Evolutionary conservation across 1,140 invertebrate species (phyloP).

Genomic region (Magallana gigas): DNA sequence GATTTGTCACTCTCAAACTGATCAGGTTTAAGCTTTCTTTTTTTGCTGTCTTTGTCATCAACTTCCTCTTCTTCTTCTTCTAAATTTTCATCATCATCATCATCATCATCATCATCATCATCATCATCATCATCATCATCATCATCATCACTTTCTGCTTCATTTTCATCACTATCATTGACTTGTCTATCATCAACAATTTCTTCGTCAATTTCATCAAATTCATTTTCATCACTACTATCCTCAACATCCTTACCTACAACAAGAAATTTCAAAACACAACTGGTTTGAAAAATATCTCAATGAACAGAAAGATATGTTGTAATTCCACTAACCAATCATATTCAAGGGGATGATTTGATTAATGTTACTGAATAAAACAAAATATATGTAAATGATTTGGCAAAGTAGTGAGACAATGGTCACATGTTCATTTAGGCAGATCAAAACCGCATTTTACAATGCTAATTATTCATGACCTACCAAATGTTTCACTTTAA

Average conservation of each 20-base stretch:
- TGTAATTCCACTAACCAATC: too few relatives aligned
- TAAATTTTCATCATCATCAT: background rate
- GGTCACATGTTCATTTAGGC: too few relatives aligned
- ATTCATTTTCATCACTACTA: constrained; percentile 24
- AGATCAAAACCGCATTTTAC: too few relatives aligned
- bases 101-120: constrained; percentile 80
- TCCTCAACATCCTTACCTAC: background rate
- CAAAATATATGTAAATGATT: too few relatives aligned
- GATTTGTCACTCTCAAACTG: background rate
- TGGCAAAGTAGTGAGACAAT: too few relatives aligned
- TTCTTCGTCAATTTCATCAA: constrained; percentile 32
- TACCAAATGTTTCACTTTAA: too few relatives aligned
- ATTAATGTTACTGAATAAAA: too few relatives aligned
- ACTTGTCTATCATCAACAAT: constrained; percentile 49
- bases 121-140: constrained; percentile 59
- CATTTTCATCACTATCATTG: constrained; percentile 81
- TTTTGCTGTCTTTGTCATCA: background rate
- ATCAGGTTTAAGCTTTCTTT: background rate
- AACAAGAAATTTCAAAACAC: too few relatives aligned
- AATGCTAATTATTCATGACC: too few relatives aligned
- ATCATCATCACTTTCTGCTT: constrained; percentile 74
- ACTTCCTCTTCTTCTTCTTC: background rate
- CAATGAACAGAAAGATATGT: too few relatives aligned
- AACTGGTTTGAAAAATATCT: too few relatives aligned
- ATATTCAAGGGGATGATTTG: too few relatives aligned